These are phyloP conservation scores for Ptiloglossa arizonensis DNA, from an alignment of 1,140 invertebrate species.

Conservation along the genomic window DNA sequence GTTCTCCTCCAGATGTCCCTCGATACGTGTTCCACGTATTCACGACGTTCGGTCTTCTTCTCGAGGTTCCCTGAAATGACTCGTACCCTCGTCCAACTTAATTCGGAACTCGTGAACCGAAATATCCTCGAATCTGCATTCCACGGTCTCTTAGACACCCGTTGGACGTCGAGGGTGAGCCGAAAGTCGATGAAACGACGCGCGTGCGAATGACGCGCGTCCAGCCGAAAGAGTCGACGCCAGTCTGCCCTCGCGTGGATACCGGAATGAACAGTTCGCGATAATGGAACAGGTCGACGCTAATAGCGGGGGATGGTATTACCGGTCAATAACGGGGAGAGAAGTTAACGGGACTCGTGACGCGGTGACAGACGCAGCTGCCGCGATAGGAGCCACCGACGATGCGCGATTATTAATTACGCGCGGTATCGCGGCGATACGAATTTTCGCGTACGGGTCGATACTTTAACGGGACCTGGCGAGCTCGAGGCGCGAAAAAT, in stretches of 20 bases:
- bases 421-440: not conserved
- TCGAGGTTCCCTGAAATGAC: too few species aligned
- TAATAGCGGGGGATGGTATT: slow-evolving; percentile 16
- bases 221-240: slow-evolving; percentile 3
- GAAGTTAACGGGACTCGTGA: slow-evolving; percentile 12
- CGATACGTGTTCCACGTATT: too few species aligned
- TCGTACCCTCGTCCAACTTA: too few species aligned
- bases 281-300: slow-evolving; percentile 3
- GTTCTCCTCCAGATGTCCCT: too few species aligned
- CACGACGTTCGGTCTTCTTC: too few species aligned
- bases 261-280: slow-evolving; percentile 4
- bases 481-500: not conserved
- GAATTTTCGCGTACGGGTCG: slow-evolving; percentile 8
- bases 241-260: not conserved
- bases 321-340: slow-evolving; percentile 4
- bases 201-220: slow-evolving; percentile 3
- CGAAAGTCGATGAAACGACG: too few species aligned
- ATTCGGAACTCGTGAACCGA: too few species aligned
- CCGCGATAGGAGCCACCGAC: not conserved
- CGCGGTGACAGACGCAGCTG: slow-evolving; percentile 9
- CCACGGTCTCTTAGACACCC: too few species aligned
- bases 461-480: not conserved
- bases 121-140: too few species aligned
- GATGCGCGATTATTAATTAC: slow-evolving; percentile 19
- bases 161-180: too few species aligned